Base-by-base conservation (phyloP, 2,888 invertebrate species). In the Hydrotaea cyrtoneurina region DNA sequence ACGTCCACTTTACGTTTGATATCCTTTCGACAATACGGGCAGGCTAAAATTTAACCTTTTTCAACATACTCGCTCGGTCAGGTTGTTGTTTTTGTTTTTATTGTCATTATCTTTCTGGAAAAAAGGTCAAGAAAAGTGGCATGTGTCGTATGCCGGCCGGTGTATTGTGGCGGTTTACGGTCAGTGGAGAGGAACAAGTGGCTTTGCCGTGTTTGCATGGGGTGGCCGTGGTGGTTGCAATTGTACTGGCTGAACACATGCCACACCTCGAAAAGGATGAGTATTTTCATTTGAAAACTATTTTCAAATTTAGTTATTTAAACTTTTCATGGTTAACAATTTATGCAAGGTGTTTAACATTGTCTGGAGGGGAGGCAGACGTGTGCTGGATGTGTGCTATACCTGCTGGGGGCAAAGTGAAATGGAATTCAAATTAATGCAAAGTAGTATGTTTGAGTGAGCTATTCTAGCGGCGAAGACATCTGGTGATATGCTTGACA, bases 101-200 rank as follows among this genome's bases (percentile, higher is more conserved):
- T n/a, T n/a, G n/a, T n/a, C n/a, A n/a, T n/a, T n/a, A n/a, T n/a
- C n/a, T n/a, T 13, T 50, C 3, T n/a, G n/a, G n/a, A 4, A 10
- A 19, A 55, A 21, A 55, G 55, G 21, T 55, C 55, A 55, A 8
- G 55, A 55, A 55, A 55, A 55, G 55, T 55, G 21, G 55, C 55
- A 55, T 55, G 55, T 55, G 55, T 5, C 21, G 55, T 3, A 7
- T 55, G 21, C 11, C 39, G 1, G 39, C 13, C 13, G 1, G 39
- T 39, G 39, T 39, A 13, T 55, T 55, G 21, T 55, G 69, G 69
- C 46, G 46, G 69, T 46, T 69, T 69, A 23, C 15, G 69, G 69
- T 69, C 69, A 69, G 15, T 69, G 69, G 17, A 69, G 69, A 69
- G 69, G 69, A 69, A 69, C 69, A 69, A 69, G 69, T 69, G 43